phyloP scores from a whole-genome alignment of 64 coral and sea anemone genomes.

The Stichodactyla helianthus region DNA sequence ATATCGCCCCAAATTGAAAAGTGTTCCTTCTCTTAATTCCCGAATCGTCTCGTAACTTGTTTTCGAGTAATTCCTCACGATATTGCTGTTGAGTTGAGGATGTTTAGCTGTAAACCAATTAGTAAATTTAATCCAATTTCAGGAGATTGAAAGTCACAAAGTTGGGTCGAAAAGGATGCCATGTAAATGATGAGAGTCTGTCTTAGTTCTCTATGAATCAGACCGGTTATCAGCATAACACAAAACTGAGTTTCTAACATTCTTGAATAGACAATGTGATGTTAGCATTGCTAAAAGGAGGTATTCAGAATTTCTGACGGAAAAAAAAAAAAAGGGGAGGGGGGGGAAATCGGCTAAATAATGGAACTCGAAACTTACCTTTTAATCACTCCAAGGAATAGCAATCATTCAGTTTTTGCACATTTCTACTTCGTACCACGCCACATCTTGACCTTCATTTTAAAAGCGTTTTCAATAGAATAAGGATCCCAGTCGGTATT shows the following conservation, averaged over 20 bases:
- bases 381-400: neutral
- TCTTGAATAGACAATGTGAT: neutral
- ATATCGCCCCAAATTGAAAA: neutral
- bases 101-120: constrained; percentile 6
- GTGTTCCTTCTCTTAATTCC: neutral
- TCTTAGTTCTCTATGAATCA: neutral
- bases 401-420: neutral
- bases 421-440: neutral
- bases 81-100: constrained; percentile 1
- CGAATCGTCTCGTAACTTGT: neutral
- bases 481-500: neutral
- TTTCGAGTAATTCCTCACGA: neutral
- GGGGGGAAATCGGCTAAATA: neutral
- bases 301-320: neutral
- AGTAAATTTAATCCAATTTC: neutral
- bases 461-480: neutral
- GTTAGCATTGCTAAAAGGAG: neutral
- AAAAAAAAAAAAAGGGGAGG: neutral
- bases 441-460: neutral
- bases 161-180: neutral
- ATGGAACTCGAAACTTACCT: neutral
- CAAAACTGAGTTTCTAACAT: neutral
- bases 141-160: neutral
- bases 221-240: neutral
- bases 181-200: neutral